Base-by-base conservation (phyloP, 2,113 vertebrate species). In the Cyanistes caeruleus region DNA sequence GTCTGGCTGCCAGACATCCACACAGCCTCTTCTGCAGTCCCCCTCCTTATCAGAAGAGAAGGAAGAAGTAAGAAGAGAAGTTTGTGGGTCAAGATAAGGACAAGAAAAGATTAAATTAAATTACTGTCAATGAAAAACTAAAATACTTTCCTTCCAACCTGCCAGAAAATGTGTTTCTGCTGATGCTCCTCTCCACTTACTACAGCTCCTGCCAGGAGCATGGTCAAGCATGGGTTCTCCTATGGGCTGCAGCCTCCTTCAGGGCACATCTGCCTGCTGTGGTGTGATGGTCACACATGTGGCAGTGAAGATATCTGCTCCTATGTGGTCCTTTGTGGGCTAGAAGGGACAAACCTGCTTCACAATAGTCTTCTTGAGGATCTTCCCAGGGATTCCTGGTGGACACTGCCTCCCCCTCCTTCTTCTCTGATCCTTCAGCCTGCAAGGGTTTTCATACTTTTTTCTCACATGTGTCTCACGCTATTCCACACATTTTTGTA, bases 241-340 rank as follows among this genome's bases (percentile, higher is more conserved):
- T 27, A 15, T 2, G 12, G 46, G 4, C 41, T 39, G 30, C 22
- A 63, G 4, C 20, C 44, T 64, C 53, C 11, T 74, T 52, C 1
- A 1, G 46, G 15, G 12, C 22, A 53, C n/a, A n/a, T 13, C 14
- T 7, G 3, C 16, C 25, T 48, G 43, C 43, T 15, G 5, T 5
- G 8, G 11, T 5, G 1, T 46, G 30, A 49, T 46, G 43, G 10
- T 80, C 19, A 21, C 21, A 37, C 10, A 10, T 0, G 1, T 18
- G 33, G 51, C 28, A 52, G 7, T 20, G 22, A 18, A 46, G 22
- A 3, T 69, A 49, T 24, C 33, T 46, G 73, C 16, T 70, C 33
- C 22, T 17, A 3, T n/a, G 12, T 52, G 37, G 3, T 48, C 27
- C n/a, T 87, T 4, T 11, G 10, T 7, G 31, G 28, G 4, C 35